A percentile compares a stretch with the other conserved stretches of the same genome.
These are phyloP conservation scores for Dinoponera quadriceps DNA, from an alignment of 1,140 invertebrate species.

Conservation along the genomic window DNA sequence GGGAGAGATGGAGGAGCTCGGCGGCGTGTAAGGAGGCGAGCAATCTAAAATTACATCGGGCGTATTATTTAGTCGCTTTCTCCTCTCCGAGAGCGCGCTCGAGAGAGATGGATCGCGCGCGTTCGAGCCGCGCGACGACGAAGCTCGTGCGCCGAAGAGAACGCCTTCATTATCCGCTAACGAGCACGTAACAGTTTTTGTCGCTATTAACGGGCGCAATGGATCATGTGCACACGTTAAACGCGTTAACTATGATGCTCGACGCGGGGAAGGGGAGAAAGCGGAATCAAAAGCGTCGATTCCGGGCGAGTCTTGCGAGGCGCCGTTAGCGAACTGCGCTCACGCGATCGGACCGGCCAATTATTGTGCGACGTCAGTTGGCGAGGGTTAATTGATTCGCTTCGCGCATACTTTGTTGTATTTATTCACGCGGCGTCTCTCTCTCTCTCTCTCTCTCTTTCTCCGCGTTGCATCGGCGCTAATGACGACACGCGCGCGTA, in stretches of 20 bases:
- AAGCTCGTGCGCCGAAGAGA: neutral
- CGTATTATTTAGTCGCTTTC: neutral
- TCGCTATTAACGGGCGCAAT: conserved; percentile 42
- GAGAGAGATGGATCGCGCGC: conserved; percentile 4
- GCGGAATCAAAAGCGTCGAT: neutral
- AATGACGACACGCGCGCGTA: conserved; percentile 5
- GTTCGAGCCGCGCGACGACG: neutral
- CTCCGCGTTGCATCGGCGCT: neutral
- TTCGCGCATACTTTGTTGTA: conserved; percentile 2
- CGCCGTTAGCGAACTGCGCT: neutral
- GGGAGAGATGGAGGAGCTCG: too few species aligned
- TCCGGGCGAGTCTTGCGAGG: neutral
- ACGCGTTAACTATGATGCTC: neutral
- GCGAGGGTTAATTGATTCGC: conserved; percentile 5
- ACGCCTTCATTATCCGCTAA: conserved; percentile 35
- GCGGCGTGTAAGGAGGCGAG: neutral
- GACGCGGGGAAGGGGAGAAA: neutral
- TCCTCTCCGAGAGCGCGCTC: neutral
- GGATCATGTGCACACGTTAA: conserved; percentile 34
- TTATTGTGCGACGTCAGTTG: neutral
- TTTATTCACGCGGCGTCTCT: neutral
- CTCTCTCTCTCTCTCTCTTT: conserved; percentile 1
- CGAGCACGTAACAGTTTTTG: conserved; percentile 49
- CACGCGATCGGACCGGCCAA: too few species aligned
- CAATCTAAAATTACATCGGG: neutral